phyloP scores from a whole-genome alignment of 2,797 vertebrate genomes.

The Cephalopachus bancanus region DNA sequence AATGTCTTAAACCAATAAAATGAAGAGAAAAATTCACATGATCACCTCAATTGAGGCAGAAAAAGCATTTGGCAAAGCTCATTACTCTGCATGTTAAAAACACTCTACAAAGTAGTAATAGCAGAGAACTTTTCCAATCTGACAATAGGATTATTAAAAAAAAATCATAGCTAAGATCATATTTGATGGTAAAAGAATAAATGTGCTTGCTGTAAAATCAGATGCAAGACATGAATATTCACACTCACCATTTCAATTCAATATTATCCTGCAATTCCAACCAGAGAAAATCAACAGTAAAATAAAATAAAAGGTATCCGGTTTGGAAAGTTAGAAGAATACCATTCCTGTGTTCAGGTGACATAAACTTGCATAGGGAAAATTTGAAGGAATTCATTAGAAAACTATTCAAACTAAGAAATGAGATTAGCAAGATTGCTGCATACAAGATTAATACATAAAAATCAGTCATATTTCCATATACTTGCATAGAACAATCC shows the following conservation, averaged over 20 bases:
- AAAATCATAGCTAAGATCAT: accelerated
- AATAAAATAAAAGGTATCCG: not conserved
- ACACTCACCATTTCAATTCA: too few relatives aligned
- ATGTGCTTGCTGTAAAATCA: too few relatives aligned
- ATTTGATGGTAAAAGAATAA: too few relatives aligned
- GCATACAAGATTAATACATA: not conserved
- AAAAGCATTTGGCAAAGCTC: not conserved
- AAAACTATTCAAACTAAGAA: not conserved
- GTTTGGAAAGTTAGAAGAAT: not conserved
- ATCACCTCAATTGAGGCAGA: not conserved
- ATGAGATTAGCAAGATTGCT: not conserved
- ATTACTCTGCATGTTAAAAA: not conserved
- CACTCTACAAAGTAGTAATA: not conserved
- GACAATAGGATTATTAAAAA: not conserved
- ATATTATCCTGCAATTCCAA: not conserved
- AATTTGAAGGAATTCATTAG: too few relatives aligned
- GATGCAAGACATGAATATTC: not conserved
- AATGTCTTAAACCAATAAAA: not conserved
- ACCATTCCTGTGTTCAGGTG: not conserved
- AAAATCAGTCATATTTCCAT: not conserved
- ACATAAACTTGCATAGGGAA: not conserved
- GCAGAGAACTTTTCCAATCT: accelerated
- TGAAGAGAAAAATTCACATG: accelerated
- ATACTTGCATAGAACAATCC: not conserved
- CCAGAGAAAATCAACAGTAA: not conserved